Evolutionary conservation across 2,113 vertebrate genomes (phyloP).

Genomic region (Oreochromis niloticus): DNA sequence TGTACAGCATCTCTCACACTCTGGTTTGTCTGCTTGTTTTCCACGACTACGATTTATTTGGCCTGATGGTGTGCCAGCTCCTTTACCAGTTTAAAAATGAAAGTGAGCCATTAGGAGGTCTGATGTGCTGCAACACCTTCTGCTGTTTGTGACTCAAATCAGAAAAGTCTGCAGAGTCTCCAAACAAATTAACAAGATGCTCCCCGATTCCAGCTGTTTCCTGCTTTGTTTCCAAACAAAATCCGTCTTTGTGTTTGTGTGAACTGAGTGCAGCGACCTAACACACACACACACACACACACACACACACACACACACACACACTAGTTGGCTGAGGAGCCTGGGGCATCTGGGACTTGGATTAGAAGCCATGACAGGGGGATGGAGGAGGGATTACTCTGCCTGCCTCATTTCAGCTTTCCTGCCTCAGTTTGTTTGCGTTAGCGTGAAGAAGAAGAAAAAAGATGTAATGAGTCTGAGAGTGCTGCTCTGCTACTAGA

Average conservation of each 20-base stretch:
- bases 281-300: neutral
- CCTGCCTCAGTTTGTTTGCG: conserved; percentile 19
- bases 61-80: neutral
- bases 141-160: neutral
- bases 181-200: conserved; percentile 15
- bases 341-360: conserved; percentile 18
- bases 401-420: conserved; percentile 11
- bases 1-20: neutral
- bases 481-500: neutral
- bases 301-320: neutral
- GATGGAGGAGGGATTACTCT: conserved; percentile 43
- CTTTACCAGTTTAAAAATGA: neutral
- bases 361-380: conserved; percentile 44
- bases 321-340: conserved; percentile 9
- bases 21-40: neutral
- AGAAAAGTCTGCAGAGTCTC: neutral
- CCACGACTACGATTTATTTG: neutral
- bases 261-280: neutral
- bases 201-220: conserved; percentile 7
- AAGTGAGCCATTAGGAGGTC: neutral
- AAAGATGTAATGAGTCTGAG: neutral
- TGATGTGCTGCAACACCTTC: neutral
- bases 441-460: neutral
- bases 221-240: conserved; percentile 16
- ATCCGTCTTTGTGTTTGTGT: neutral